Evolutionary conservation across 2,797 vertebrate genomes (phyloP).

Genomic region (Zonotrichia albicollis): DNA sequence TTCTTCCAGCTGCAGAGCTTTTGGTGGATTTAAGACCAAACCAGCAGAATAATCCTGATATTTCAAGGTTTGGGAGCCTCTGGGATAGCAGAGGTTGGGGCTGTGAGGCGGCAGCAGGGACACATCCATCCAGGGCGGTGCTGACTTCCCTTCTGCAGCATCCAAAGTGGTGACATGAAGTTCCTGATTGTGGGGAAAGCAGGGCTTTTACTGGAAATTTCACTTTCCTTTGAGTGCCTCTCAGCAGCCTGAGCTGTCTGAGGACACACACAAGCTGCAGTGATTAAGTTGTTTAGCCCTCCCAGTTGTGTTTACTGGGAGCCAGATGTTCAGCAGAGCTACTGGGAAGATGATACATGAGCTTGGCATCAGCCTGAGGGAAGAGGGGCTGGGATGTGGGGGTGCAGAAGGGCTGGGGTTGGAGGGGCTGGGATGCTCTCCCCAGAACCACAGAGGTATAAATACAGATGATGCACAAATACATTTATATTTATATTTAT

Average conservation of each 20-base stretch:
- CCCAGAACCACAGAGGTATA: not conserved
- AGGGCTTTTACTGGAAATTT: not conserved
- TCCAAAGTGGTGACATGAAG: not conserved
- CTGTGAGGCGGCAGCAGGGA: not conserved
- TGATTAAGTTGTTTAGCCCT: not conserved
- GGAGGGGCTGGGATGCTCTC: not conserved
- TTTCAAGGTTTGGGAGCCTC: not conserved
- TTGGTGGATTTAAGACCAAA: not conserved
- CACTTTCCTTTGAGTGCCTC: not conserved
- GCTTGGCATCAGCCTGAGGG: not conserved
- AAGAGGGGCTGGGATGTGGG: not conserved
- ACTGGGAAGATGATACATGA: rapidly evolving
- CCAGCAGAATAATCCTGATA: not conserved
- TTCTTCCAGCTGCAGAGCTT: not conserved
- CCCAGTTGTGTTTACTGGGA: not conserved
- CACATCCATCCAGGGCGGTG: not conserved
- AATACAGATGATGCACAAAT: not conserved
- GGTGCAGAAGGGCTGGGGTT: not conserved
- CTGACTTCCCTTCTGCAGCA: not conserved
- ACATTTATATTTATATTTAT: too few relatives aligned
- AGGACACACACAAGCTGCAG: not conserved
- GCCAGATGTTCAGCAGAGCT: slow-evolving; percentile 24
- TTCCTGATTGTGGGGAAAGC: not conserved
- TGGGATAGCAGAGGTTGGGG: not conserved
- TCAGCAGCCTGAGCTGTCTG: not conserved